Percentiles rank a stretch among this genome's conserved stretches.
phyloP scores from a whole-genome alignment of 2,888 invertebrate species.

The Tethea ocularis region DNA sequence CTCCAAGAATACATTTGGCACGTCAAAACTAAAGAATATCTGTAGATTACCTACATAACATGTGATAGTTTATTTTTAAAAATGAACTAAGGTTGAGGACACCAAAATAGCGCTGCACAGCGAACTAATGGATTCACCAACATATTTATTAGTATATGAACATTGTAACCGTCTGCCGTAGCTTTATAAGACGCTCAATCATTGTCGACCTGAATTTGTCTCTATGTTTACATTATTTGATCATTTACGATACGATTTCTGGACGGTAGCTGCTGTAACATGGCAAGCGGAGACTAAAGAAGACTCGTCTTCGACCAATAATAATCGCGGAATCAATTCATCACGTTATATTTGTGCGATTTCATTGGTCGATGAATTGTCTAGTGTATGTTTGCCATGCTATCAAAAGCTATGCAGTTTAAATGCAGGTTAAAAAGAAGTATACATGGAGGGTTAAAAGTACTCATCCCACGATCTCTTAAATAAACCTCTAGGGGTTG shows the following conservation, averaged over 20 bases:
- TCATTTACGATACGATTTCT: not conserved
- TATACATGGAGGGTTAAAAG: too few species aligned
- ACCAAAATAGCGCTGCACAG: slow-evolving; percentile 30
- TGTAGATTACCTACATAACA: slow-evolving; percentile 50
- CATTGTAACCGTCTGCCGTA: not conserved
- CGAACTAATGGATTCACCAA: slow-evolving; percentile 25
- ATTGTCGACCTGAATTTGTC: not conserved
- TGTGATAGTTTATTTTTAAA: slow-evolving; percentile 56
- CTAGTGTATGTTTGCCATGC: too few species aligned
- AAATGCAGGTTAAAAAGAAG: too few species aligned
- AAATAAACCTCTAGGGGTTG: too few species aligned
- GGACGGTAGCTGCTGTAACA: not conserved
- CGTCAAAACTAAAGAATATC: slow-evolving; percentile 49
- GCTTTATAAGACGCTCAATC: not conserved
- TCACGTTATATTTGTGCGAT: too few species aligned
- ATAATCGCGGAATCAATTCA: too few species aligned
- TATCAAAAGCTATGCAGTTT: too few species aligned
- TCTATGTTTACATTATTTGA: not conserved
- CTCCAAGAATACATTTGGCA: slow-evolving; percentile 57
- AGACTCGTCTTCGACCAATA: too few species aligned
- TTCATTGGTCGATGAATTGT: too few species aligned
- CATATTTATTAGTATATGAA: not conserved
- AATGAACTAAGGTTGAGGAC: slow-evolving; percentile 59
- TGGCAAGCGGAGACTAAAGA: too few species aligned
- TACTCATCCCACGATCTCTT: too few species aligned